Conservation (phyloP, 2,888 invertebrate genomes). For the Opisthograptis luteolata region DNA sequence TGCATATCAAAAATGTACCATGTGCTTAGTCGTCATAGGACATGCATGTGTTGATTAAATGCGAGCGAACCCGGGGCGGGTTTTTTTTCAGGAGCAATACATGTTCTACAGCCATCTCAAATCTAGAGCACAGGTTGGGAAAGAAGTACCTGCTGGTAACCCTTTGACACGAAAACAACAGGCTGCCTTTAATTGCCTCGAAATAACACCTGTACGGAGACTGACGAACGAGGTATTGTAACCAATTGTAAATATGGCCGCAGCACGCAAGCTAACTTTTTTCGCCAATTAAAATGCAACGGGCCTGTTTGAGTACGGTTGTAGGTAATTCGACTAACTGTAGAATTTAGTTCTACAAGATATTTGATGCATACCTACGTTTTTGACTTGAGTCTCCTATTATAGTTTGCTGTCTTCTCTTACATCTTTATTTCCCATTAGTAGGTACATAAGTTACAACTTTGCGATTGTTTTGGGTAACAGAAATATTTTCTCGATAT, state of each 20-base stretch:
- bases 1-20: no score
- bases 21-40: no score
- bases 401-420: no score
- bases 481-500: no score
- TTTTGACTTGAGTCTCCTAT: neutral
- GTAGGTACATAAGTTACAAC: no score
- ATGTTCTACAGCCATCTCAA: no score
- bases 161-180: slow-evolving; percentile 42
- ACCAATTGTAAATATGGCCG: slow-evolving; percentile 37
- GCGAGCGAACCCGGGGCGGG: no score
- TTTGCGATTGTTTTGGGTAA: no score
- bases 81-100: no score
- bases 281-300: slow-evolving; percentile 29
- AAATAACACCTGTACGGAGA: slow-evolving; percentile 37
- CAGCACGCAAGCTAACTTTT: slow-evolving; percentile 38
- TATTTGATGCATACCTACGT: neutral
- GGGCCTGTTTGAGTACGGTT: slow-evolving; percentile 26
- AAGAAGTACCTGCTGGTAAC: neutral
- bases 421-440: no score
- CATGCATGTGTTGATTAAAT: no score
- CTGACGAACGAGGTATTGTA: slow-evolving; percentile 39
- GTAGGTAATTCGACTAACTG: slow-evolving; percentile 18
- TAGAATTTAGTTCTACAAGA: slow-evolving; percentile 8
- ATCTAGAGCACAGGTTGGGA: neutral
- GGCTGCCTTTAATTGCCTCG: slow-evolving; percentile 43